These are phyloP conservation scores for Drosophila nigrodunni DNA, from an alignment of 1,140 invertebrate species.

Conservation along the genomic window DNA sequence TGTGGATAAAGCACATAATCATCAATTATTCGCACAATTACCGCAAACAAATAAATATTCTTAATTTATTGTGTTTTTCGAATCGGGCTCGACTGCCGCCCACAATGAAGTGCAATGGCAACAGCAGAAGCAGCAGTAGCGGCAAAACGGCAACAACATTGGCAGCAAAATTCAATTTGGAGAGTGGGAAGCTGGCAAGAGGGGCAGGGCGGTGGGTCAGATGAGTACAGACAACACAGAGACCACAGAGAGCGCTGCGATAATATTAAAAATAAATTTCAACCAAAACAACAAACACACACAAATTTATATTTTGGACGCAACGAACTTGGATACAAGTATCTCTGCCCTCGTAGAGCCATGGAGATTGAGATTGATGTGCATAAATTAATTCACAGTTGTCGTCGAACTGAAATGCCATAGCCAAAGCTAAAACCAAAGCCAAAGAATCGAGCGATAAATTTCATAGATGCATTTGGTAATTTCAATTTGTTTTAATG, in stretches of 20 bases:
- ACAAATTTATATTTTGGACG: conserved; percentile 22
- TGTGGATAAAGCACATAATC: conserved; percentile 68
- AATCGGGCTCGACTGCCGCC: conserved; percentile 57
- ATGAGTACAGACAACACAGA: conserved; percentile 48
- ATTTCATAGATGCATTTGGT: conserved; percentile 80
- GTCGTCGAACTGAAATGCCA: conserved; percentile 22
- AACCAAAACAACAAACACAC: conserved; percentile 66
- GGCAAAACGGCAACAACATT: conserved; percentile 9
- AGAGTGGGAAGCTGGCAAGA: conserved; percentile 11
- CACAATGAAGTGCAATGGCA: conserved; percentile 51
- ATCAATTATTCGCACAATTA: conserved; percentile 82
- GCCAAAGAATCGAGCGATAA: conserved; percentile 48
- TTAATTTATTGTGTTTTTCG: conserved; percentile 80
- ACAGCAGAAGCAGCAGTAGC: neutral
- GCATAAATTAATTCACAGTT: conserved; percentile 67
- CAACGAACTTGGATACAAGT: conserved; percentile 22
- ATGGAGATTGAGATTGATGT: conserved; percentile 74
- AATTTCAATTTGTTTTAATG: conserved; percentile 80
- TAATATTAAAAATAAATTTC: conserved; percentile 80
- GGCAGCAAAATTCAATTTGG: conserved; percentile 14
- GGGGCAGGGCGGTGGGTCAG: conserved; percentile 12
- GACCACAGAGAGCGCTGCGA: conserved; percentile 40
- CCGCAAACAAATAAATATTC: conserved; percentile 80
- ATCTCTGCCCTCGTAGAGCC: neutral
- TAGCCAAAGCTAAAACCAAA: neutral